These are phyloP conservation scores for Drosophila limbata DNA, from an alignment of 2,888 invertebrate species.

Conservation along the genomic window DNA sequence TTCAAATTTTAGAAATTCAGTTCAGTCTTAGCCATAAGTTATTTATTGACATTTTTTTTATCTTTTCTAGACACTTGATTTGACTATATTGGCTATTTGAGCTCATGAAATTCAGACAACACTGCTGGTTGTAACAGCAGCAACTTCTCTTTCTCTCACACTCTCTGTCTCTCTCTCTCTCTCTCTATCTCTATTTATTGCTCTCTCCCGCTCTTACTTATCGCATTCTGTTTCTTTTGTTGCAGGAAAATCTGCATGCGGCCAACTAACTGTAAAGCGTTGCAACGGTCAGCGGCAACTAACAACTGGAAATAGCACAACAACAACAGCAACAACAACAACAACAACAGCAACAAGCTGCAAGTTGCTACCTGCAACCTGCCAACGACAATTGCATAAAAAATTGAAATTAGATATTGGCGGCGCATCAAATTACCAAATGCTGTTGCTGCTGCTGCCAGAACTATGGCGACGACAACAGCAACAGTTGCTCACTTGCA, in stretches of 20 bases:
- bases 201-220: constrained; percentile 10
- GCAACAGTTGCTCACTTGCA: constrained; percentile 7
- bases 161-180: neutral
- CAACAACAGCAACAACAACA: constrained; percentile 15
- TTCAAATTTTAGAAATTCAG: too few species aligned
- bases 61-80: neutral
- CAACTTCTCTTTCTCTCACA: neutral
- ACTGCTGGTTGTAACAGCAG: constrained; percentile 8
- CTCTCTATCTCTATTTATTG: constrained; percentile 12
- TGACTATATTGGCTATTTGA: neutral
- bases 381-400: constrained; percentile 51
- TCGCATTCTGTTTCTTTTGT: constrained; percentile 37
- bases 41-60: too few species aligned
- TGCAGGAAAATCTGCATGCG: constrained; percentile 68
- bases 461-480: constrained; percentile 62
- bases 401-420: constrained; percentile 59
- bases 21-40: too few species aligned
- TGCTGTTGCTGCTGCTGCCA: constrained; percentile 56
- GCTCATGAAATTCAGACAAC: neutral
- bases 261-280: constrained; percentile 67
- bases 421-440: constrained; percentile 59
- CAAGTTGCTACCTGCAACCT: constrained; percentile 16
- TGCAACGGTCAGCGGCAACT: constrained; percentile 62
- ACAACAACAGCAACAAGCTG: constrained; percentile 21
- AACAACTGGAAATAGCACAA: constrained; percentile 44